Evolutionary conservation across 2,797 vertebrate genomes (phyloP).

Genomic region (Acropternis orthonyx): DNA sequence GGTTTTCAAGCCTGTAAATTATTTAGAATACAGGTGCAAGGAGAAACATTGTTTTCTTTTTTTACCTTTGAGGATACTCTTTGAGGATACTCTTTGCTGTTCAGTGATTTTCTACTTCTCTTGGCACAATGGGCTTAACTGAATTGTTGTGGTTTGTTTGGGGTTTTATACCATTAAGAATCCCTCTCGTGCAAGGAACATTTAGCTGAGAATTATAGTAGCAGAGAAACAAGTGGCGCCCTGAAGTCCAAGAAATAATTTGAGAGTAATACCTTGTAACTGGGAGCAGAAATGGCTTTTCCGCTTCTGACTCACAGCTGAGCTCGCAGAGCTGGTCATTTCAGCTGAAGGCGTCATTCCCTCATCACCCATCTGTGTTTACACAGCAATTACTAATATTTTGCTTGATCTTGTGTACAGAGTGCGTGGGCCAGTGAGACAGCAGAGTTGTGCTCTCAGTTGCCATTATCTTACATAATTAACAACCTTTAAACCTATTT

Average conservation of each 20-base stretch:
- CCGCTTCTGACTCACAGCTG: background rate
- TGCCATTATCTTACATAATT: constrained; percentile 25
- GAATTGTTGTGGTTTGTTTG: background rate
- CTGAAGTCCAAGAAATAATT: background rate
- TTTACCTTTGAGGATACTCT: background rate
- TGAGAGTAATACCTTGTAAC: background rate
- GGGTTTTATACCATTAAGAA: background rate
- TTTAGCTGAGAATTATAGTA: background rate
- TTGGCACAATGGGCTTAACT: background rate
- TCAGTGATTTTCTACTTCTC: background rate
- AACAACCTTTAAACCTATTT: background rate
- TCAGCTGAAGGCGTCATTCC: background rate
- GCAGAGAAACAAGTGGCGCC: background rate
- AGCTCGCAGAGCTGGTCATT: background rate
- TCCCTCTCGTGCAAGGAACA: background rate
- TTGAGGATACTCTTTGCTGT: background rate
- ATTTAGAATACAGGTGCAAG: background rate
- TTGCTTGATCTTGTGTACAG: background rate
- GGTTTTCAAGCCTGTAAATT: background rate
- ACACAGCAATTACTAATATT: background rate
- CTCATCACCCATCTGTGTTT: background rate
- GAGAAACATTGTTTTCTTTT: background rate
- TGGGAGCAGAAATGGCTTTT: constrained; percentile 9
- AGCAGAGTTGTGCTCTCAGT: background rate
- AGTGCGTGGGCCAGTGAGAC: background rate